A percentile compares a stretch with the other conserved stretches of the same genome.
Conservation (phyloP, 1,140 invertebrate species). For the Nymphalis io region DNA sequence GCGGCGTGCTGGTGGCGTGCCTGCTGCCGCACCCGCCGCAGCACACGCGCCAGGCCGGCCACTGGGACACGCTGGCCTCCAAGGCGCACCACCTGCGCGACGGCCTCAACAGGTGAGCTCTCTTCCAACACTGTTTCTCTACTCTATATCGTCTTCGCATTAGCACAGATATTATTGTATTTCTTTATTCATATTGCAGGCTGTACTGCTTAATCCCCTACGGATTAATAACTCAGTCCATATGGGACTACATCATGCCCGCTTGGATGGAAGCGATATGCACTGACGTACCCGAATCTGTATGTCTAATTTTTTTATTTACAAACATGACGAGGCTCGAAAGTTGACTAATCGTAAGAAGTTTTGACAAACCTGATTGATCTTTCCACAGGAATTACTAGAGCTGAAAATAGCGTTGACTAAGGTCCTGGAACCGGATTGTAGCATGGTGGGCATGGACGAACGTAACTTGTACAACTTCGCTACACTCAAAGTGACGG, state of each 20-base stretch:
- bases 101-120: constrained; percentile 87
- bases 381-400: constrained; percentile 78
- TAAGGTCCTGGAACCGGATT: constrained; percentile 97
- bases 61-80: constrained; percentile 96
- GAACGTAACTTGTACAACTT: constrained; percentile 97
- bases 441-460: constrained; percentile 96
- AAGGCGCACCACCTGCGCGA: constrained; percentile 97
- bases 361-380: neutral
- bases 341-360: no score
- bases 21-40: constrained; percentile 93
- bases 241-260: constrained; percentile 99
- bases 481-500: constrained; percentile 92
- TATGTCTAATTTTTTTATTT: constrained; percentile 22
- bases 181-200: constrained; percentile 65
- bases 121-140: no score
- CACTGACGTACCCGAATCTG: constrained; percentile 95
- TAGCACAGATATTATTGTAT: no score
- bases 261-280: constrained; percentile 99
- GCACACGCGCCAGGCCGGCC: constrained; percentile 94
- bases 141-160: no score
- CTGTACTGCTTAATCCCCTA: constrained; percentile 98
- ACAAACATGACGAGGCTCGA: no score
- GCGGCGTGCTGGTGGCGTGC: constrained; percentile 92
- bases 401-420: constrained; percentile 96
- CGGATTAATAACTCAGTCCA: constrained; percentile 96